Conservation (phyloP, 2,888 invertebrate species). For the Agapostemon virescens region DNA sequence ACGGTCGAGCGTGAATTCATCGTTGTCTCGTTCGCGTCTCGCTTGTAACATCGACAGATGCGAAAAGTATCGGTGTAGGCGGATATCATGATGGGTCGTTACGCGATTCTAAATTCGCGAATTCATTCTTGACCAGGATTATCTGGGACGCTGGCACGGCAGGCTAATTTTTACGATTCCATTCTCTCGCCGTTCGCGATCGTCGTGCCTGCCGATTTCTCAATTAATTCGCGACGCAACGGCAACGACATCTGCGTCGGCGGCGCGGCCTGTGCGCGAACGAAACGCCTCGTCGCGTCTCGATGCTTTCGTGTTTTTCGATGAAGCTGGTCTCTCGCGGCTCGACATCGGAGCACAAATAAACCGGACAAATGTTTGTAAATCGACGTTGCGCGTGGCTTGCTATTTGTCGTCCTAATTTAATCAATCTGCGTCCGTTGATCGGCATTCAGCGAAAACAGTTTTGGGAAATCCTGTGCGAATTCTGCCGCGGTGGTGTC, state of each 20-base stretch:
- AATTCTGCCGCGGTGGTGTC: neutral
- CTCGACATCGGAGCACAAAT: constrained; percentile 35
- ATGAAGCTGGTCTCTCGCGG: constrained; percentile 28
- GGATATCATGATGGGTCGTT: too few relatives aligned
- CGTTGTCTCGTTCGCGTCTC: too few relatives aligned
- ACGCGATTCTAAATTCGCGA: too few relatives aligned
- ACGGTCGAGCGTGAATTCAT: too few relatives aligned
- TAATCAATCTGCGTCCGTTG: constrained; percentile 30
- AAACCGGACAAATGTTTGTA: constrained; percentile 52
- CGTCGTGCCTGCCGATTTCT: constrained; percentile 27
- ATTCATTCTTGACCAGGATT: too few relatives aligned
- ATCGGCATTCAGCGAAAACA: constrained; percentile 7
- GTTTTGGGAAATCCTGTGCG: constrained; percentile 1
- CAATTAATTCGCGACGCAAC: constrained; percentile 40
- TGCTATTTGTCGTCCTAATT: constrained; percentile 46
- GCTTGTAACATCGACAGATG: too few relatives aligned
- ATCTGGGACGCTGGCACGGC: too few relatives aligned
- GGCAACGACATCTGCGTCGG: neutral
- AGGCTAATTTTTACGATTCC: constrained; percentile 20
- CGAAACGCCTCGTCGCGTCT: constrained; percentile 2
- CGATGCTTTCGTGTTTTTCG: constrained; percentile 32
- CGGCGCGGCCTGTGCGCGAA: constrained; percentile 28
- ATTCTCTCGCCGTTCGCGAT: constrained; percentile 37
- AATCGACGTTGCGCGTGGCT: constrained; percentile 35
- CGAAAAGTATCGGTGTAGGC: too few relatives aligned